These are phyloP conservation scores for Candoia aspera DNA, from an alignment of 2,113 vertebrate genomes.

Conservation along the genomic window DNA sequence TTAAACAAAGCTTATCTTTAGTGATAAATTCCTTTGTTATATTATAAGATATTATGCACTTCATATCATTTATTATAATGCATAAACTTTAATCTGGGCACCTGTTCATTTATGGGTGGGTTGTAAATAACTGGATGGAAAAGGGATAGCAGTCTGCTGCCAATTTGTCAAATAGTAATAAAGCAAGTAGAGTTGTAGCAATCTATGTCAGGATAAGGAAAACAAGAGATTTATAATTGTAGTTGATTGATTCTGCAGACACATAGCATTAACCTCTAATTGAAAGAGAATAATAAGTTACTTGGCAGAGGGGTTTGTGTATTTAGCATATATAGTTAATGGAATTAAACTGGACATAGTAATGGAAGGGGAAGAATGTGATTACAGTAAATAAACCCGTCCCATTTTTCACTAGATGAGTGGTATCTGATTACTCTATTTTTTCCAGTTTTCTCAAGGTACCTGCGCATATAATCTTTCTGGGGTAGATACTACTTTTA, in stretches of 20 bases:
- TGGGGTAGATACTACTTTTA: background rate
- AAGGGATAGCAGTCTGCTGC: background rate
- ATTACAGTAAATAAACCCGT: background rate
- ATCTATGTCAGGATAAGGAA: background rate
- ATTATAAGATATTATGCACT: background rate
- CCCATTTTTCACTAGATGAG: background rate
- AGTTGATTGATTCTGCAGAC: background rate
- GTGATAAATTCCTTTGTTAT: background rate
- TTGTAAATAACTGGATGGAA: conserved; percentile 7
- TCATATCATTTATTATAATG: conserved; percentile 32
- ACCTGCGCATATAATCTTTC: background rate
- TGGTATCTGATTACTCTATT: background rate
- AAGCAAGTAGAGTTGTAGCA: conserved; percentile 25
- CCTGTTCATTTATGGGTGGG: background rate
- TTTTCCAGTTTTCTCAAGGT: background rate
- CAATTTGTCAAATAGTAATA: conserved; percentile 14
- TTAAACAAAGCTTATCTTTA: background rate
- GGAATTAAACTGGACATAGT: background rate
- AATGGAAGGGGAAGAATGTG: background rate
- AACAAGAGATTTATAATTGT: background rate
- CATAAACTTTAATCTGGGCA: conserved; percentile 33
- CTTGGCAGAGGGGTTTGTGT: background rate
- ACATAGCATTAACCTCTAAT: background rate
- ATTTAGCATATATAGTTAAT: background rate
- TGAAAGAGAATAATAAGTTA: background rate